Base-by-base conservation (phyloP, 2,113 vertebrate species). In the Candoia aspera region DNA sequence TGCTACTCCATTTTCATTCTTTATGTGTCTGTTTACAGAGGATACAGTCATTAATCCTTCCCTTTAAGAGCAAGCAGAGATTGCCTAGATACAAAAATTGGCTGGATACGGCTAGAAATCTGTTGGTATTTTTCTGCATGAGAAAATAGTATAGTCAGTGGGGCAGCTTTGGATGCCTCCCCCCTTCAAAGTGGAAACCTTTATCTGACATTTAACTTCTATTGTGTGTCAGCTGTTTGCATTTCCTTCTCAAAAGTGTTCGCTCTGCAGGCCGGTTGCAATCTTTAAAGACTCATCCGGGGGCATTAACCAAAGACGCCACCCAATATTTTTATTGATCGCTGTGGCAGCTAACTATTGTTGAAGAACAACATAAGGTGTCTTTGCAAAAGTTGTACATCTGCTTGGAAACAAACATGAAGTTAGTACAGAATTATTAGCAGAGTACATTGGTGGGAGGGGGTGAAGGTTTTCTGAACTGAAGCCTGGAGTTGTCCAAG, bases 171-270 rank as follows among this genome's bases (percentile, higher is more conserved):
- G 94, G 53, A 60, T 54, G 91, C 19, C 55, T 23, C 1, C 5
- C 91, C 0, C 19, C 49, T 93, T 88, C 58, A 92, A 90, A 54
- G 26, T 15, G 4, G 59, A 68, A 89, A 57, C 54, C 46, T 85
- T 54, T 92, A 60, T 19, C 3, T 57, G 79, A 17, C 1, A 24
- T 21, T 84, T 87, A 53, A 24, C 92, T 94, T 85, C 29, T 29
- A 93, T 91, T 84, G 92, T 0, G 37, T 0, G 37, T 84, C 89
- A 0, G 42, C 29, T 64, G 29, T 83, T 6, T 37, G 58, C 59
- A 84, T 94, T 93, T 64, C 8, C 91, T 29, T 84, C 91, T 91
- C 54, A 92, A 88, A 42, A 92, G 89, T 12, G n/a, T 90, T 92
- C 92, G 33, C 68, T 86, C 2, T 55, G 86, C 8, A 92, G 88